These are phyloP conservation scores for Notechis scutatus DNA, from an alignment of 2,113 vertebrate species.

Conservation along the genomic window DNA sequence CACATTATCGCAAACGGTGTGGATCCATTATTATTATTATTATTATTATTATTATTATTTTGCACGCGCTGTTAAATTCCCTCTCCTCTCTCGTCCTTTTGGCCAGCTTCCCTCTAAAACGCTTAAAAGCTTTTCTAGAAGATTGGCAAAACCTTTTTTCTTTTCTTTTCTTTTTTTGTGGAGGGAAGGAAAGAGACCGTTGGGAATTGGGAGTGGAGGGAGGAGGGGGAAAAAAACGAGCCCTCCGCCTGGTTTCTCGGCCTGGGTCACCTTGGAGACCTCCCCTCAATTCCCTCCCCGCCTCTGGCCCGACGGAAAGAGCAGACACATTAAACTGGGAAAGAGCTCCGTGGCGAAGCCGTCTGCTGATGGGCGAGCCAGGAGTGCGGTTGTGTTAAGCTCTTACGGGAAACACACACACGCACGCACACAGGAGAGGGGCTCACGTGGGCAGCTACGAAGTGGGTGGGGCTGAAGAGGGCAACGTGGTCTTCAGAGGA, in stretches of 20 bases:
- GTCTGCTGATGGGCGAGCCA: neutral
- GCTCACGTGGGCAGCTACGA: neutral
- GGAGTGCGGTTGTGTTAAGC: neutral
- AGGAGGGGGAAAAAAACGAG: no score
- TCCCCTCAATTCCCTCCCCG: neutral
- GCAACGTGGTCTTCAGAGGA: neutral
- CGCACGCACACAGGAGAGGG: no score
- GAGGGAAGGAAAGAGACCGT: neutral
- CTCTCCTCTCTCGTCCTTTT: slow-evolving; percentile 13
- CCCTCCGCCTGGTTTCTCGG: neutral
- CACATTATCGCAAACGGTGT: neutral
- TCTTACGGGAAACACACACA: neutral
- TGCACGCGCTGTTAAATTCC: slow-evolving; percentile 15
- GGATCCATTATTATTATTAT: neutral
- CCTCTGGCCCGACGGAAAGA: fast-evolving
- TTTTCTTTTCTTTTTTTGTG: neutral
- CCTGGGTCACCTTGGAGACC: fast-evolving
- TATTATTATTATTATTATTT: neutral
- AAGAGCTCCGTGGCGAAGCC: neutral
- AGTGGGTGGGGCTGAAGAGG: fast-evolving
- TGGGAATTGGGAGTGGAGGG: neutral
- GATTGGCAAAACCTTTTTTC: neutral
- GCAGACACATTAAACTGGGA: neutral
- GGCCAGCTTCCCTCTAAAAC: neutral
- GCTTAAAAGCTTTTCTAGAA: slow-evolving; percentile 2